Percentiles rank a stretch among this genome's conserved stretches.
Conservation (phyloP, 2,113 vertebrate genomes). For the Corythornis vintsioides region DNA sequence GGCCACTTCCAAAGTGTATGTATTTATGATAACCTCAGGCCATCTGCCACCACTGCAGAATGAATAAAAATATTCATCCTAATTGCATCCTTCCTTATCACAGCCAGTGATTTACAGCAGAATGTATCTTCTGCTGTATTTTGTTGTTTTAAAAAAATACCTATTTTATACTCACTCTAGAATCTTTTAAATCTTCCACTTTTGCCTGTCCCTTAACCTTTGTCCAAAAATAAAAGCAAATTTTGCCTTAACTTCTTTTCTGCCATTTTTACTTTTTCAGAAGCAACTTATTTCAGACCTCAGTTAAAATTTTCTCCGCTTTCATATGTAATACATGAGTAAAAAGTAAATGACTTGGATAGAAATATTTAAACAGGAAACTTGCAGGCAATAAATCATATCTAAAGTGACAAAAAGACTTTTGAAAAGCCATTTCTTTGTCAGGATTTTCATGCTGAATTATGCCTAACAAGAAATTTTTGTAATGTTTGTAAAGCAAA, state of each 20-base stretch:
- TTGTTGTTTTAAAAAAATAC: slow-evolving; percentile 13
- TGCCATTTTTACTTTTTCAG: background rate
- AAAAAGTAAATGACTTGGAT: background rate
- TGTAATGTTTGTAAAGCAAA: background rate
- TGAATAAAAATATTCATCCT: slow-evolving; percentile 49
- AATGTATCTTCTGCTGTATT: slow-evolving; percentile 10
- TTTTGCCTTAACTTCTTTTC: background rate
- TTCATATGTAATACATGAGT: background rate
- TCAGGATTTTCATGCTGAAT: background rate
- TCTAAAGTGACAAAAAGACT: background rate
- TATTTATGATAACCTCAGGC: slow-evolving; percentile 71
- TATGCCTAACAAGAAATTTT: background rate
- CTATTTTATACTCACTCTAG: background rate
- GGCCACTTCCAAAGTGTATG: slow-evolving; percentile 19
- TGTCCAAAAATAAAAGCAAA: background rate
- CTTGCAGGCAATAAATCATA: background rate
- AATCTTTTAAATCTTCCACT: background rate
- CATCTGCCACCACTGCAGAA: slow-evolving; percentile 47
- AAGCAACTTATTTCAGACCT: background rate
- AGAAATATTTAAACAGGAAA: background rate
- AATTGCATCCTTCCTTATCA: slow-evolving; percentile 37
- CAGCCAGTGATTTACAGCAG: background rate
- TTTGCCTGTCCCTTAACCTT: background rate
- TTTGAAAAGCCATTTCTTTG: background rate
- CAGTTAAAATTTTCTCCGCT: background rate